These are phyloP conservation scores for Diaprepes abbreviatus DNA, from an alignment of 2,888 invertebrate species.

Conservation along the genomic window DNA sequence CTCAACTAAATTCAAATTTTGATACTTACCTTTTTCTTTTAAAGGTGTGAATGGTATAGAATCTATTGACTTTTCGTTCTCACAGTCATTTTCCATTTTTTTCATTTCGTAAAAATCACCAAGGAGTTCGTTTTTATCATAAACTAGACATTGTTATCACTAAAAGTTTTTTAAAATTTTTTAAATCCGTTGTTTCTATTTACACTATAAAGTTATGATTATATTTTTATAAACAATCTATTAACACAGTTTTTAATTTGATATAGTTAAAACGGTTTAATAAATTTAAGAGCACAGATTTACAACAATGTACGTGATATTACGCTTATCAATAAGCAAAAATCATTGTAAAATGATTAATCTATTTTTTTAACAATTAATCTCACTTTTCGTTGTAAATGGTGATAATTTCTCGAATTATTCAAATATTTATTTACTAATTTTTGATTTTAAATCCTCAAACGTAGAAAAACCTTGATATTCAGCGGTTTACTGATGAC, in stretches of 20 bases:
- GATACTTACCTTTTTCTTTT: conserved; percentile 20
- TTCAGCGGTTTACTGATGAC: background rate
- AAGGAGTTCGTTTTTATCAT: background rate
- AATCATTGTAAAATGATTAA: conserved; percentile 3
- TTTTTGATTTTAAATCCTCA: conserved; percentile 1
- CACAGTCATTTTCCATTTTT: conserved; percentile 11
- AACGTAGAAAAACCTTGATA: conserved; percentile 1
- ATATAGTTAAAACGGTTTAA: background rate
- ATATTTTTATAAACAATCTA: conserved; percentile 4
- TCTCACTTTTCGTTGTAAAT: background rate
- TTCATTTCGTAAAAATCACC: no score
- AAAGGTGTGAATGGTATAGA: conserved; percentile 30
- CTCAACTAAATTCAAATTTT: no score
- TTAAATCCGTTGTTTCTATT: background rate
- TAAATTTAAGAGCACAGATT: background rate
- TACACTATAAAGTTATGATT: background rate
- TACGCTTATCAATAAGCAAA: background rate
- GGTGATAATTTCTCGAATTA: background rate
- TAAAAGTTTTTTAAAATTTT: background rate
- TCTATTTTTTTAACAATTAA: conserved; percentile 13
- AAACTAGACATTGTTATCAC: background rate
- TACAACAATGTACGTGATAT: conserved; percentile 1
- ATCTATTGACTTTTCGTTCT: conserved; percentile 25
- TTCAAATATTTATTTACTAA: conserved; percentile 5
- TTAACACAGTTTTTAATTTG: background rate